Conservation (phyloP, 2,888 invertebrate genomes). For the Drosophila kambysellisi region DNA sequence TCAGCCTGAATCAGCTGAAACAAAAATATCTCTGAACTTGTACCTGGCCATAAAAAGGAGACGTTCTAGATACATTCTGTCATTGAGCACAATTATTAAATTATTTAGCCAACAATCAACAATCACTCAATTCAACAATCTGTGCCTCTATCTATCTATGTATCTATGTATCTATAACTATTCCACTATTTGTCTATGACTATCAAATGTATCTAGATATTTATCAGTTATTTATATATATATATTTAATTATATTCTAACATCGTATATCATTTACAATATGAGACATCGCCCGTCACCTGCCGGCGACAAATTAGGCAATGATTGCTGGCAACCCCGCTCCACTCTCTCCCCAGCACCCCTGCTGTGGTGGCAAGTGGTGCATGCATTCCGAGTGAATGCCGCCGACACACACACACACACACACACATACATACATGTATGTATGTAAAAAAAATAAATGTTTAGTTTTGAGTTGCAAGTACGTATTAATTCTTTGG, state of each 20-base stretch:
- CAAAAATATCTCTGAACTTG: slow-evolving; percentile 21
- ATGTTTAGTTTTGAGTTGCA: background rate
- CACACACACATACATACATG: background rate
- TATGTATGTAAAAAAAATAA: background rate
- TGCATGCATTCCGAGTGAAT: slow-evolving; percentile 44
- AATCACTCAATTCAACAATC: slow-evolving; percentile 23
- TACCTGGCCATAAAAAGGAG: slow-evolving; percentile 52
- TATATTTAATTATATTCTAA: background rate
- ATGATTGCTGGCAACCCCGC: slow-evolving; percentile 28
- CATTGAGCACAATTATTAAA: slow-evolving; percentile 65
- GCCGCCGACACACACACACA: slow-evolving; percentile 11
- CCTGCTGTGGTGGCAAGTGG: slow-evolving; percentile 9
- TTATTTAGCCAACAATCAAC: slow-evolving; percentile 35
- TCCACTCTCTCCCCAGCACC: background rate
- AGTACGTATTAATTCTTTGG: slow-evolving; percentile 19
- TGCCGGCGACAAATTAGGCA: slow-evolving; percentile 61
- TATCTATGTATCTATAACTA: background rate
- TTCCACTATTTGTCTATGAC: background rate
- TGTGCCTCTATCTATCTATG: background rate
- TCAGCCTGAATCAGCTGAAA: slow-evolving; percentile 22
- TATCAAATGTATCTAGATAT: background rate
- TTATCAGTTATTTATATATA: background rate
- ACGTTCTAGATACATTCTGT: slow-evolving; percentile 62
- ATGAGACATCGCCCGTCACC: slow-evolving; percentile 51
- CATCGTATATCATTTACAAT: slow-evolving; percentile 13